Evolutionary conservation across 1,140 invertebrate species (phyloP), one percentile per base, ranked within the genome.

Genomic region (Tenebrio molitor): DNA sequence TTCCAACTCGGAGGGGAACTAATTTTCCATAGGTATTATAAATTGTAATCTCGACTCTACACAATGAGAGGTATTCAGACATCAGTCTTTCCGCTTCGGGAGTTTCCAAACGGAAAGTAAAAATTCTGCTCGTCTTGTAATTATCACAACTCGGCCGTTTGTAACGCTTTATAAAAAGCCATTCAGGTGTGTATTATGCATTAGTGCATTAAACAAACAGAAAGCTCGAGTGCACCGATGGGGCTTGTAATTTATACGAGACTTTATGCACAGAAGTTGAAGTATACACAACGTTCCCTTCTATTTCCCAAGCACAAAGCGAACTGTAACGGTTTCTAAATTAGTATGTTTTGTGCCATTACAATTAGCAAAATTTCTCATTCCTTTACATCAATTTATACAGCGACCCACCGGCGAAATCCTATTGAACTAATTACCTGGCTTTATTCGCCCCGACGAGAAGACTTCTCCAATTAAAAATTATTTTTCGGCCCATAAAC

Each of bases 381-480:
- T 29, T 4, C 3, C 3, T 8, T 29, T 39, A 2, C 36, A 39
- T 39, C 36, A 39, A 7, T 39, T 39, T 39, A 12, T 39, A 12
- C 12, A 33, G 4, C 10, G 10, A 10, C 10, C 10, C 29, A 33
- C 29, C 10, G 10, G 10, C 4, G 4, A 10, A 33, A 33, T 10
- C 29, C 29, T 33, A 10, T 33, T 33, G 29, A 10, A 33, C 10
- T 33, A 33, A 33, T 33, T 33, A 33, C 29, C 10, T 33, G 10
- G 4, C 29, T 33, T 33, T 33, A 33, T 33, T 33, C 10, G 4
- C 29, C 29, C 4, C 29, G 10, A 7, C 2, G 36, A 8, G 12
- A n/a, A 39, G n/a, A 7, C 4, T 39, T 12, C 36, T 39, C n/a
- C 36, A 39, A 39, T 39, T 39, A 39, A 39, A 39, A 39, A 39